Conservation (phyloP, 2,888 invertebrate species). For the Lacanobia oleracea region DNA sequence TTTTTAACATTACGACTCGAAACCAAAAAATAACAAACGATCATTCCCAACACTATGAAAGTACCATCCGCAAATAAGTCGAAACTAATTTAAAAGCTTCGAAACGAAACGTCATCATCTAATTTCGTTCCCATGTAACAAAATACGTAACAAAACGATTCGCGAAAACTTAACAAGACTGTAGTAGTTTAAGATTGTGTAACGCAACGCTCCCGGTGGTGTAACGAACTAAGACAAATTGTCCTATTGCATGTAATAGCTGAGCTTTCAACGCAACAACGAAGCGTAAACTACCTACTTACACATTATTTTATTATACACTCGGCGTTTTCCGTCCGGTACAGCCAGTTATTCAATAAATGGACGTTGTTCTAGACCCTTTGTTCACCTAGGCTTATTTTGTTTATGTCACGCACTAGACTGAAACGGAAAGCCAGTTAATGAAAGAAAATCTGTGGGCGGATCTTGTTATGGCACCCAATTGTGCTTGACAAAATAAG, state of each 20-base stretch:
- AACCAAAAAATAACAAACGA: not conserved
- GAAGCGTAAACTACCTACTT: conserved; percentile 48
- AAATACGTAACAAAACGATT: conserved; percentile 22
- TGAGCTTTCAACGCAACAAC: conserved; percentile 61
- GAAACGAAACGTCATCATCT: conserved; percentile 3
- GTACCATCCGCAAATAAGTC: not conserved
- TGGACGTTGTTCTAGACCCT: conserved; percentile 25
- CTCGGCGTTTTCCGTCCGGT: conserved; percentile 26
- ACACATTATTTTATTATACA: conserved; percentile 51
- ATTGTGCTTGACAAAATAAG: conserved; percentile 5
- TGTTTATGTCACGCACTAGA: conserved; percentile 30
- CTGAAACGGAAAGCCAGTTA: conserved; percentile 2
- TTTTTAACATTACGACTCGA: no score
- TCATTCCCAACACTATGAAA: not conserved
- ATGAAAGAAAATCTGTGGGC: conserved; percentile 8
- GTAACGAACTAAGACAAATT: conserved; percentile 59
- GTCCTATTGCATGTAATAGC: conserved; percentile 57
- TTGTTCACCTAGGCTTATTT: not conserved
- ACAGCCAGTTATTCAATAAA: conserved; percentile 25
- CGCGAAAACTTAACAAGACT: conserved; percentile 14
- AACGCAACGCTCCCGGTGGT: conserved; percentile 7
- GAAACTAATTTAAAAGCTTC: no score
- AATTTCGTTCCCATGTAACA: not conserved
- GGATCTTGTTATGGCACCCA: not conserved
- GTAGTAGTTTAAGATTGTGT: conserved; percentile 14